Evolutionary conservation across 2,113 vertebrate species (phyloP).

Genomic region (Elanus axillaris): DNA sequence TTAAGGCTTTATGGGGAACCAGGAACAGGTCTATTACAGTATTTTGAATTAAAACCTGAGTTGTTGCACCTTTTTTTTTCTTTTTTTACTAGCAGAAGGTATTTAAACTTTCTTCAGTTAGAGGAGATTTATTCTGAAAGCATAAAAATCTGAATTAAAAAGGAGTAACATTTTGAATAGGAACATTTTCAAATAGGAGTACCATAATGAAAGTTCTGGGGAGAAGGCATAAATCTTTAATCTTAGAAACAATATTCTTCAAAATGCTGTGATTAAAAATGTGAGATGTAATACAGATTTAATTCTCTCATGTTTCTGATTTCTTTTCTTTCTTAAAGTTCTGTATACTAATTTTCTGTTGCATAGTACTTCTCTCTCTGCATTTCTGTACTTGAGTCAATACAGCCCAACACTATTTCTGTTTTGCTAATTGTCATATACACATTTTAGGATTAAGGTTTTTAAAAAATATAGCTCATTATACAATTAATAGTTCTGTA

Average conservation of each 20-base stretch:
- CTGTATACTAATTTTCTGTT: neutral
- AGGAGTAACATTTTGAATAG: neutral
- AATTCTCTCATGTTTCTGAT: neutral
- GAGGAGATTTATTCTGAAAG: neutral
- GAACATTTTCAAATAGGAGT: neutral
- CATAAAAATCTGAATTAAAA: neutral
- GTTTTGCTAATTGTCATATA: neutral
- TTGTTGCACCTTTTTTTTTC: neutral
- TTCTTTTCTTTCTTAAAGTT: neutral
- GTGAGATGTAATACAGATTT: neutral
- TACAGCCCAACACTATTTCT: neutral
- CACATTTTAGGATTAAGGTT: neutral
- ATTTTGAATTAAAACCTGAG: neutral
- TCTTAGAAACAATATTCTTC: neutral
- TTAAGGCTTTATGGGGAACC: neutral
- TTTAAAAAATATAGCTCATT: neutral
- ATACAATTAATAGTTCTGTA: neutral
- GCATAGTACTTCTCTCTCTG: neutral
- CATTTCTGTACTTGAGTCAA: neutral
- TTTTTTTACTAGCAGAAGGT: rapidly evolving
- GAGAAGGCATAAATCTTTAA: neutral
- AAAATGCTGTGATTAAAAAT: neutral
- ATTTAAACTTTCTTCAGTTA: neutral
- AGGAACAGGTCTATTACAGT: neutral
- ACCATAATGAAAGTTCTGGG: neutral